Conservation (phyloP, 2,888 invertebrate genomes). For the Leuctra nigra region DNA sequence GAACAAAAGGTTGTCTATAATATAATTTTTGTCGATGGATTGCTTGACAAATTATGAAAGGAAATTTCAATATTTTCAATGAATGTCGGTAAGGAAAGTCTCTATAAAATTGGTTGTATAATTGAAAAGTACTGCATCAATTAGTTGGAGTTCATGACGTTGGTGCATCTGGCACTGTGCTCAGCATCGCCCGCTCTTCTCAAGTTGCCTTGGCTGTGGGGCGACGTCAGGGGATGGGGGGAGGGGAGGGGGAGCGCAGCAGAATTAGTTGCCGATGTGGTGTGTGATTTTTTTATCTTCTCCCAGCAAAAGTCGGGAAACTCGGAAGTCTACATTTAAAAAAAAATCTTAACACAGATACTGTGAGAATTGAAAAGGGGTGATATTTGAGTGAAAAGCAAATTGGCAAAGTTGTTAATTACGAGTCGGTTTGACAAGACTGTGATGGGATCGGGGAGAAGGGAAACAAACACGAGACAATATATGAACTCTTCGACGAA, state of each 20-base stretch:
- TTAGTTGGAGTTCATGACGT: too few species aligned
- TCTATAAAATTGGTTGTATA: background rate
- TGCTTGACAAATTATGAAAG: too few species aligned
- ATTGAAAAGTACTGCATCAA: slow-evolving; percentile 5
- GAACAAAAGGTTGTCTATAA: too few species aligned
- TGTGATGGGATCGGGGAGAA: background rate
- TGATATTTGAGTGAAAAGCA: slow-evolving; percentile 18
- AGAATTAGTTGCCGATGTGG: background rate
- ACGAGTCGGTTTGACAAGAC: slow-evolving; percentile 19
- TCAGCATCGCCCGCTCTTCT: background rate
- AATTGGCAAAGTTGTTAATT: slow-evolving; percentile 28
- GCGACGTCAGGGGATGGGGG: background rate
- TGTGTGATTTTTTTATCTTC: background rate
- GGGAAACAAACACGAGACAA: slow-evolving; percentile 8
- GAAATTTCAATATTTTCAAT: too few species aligned
- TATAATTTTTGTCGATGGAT: too few species aligned
- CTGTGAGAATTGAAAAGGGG: slow-evolving; percentile 10
- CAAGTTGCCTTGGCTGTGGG: background rate
- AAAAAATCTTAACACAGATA: background rate
- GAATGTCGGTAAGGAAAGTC: too few species aligned
- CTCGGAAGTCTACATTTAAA: background rate
- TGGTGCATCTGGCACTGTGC: too few species aligned
- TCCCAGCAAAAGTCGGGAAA: background rate
- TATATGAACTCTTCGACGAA: background rate
- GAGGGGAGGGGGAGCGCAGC: slow-evolving; percentile 5